Percentiles rank a stretch among this genome's conserved stretches.
Evolutionary conservation across 2,888 invertebrate genomes (phyloP).

Genomic region (Pachymerium ferrugineum): DNA sequence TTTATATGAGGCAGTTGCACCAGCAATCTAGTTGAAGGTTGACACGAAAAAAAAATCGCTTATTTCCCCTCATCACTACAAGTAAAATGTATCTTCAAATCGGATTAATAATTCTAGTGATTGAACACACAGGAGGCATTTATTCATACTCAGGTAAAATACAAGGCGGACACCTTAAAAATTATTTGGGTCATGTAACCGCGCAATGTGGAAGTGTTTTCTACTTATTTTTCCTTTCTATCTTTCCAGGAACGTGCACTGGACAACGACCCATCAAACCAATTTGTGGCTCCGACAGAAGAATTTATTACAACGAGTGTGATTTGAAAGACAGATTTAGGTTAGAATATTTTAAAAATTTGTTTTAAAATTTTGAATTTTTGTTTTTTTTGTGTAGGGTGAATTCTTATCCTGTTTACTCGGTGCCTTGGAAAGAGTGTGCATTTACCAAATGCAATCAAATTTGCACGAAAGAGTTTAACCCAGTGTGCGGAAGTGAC

Average conservation of each 20-base stretch:
- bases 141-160: too few relatives aligned
- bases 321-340: neutral
- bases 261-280: neutral
- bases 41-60: too few relatives aligned
- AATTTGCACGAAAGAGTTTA: neutral
- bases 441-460: neutral
- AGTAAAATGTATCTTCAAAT: neutral
- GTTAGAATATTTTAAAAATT: neutral
- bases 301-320: neutral
- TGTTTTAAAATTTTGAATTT: neutral
- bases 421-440: neutral
- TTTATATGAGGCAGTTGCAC: too few relatives aligned
- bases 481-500: conserved; percentile 4
- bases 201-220: neutral
- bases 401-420: neutral
- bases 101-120: neutral
- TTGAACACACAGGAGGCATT: neutral
- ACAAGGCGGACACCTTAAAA: too few relatives aligned
- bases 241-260: neutral
- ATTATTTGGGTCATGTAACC: neutral
- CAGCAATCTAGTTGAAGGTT: too few relatives aligned
- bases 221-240: too few relatives aligned
- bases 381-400: neutral
- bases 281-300: neutral
- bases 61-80: neutral